Base-by-base conservation (phyloP, 2,888 invertebrate genomes). In the Ectemnius cavifrons region DNA sequence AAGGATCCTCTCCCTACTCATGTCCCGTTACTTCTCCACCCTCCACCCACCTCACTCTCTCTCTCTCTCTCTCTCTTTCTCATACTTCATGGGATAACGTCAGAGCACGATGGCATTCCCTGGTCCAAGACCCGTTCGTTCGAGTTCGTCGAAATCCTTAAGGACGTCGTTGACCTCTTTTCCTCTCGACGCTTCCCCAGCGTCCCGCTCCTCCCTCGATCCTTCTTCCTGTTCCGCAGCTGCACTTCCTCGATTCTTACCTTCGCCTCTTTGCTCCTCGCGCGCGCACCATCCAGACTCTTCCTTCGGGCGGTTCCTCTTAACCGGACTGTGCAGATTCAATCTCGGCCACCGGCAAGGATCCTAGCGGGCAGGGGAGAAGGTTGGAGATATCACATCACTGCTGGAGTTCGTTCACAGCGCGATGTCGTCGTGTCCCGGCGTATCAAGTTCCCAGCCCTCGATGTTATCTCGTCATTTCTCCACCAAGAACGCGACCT, bases 101-200 rank as follows among this genome's bases (percentile, higher is more conserved):
- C 68, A 73, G 74, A 74, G 72, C 73, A 81, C 82, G 82, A 84
- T 78, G 82, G 82, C 77, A 82, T 84, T 76, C 77, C 76, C 75
- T 60, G 73, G 74, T 79, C 81, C 82, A 69, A 81, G 77, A 79
- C 81, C 68, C 79, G 79, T 81, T 80, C 81, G 82, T 80, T 79
- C 85, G 82, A 84, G 82, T 85, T 84, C 84, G 86, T 79, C 86
- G 85, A 88, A 88, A 88, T 86, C 87, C 85, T 87, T 86, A 85
- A 89, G 88, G 85, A 86, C 86, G 84, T 89, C 86, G 87, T 89
- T 89, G 89, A 89, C 89, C 89, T 86, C 85, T 77, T 88, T 87
- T 83, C 80, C 75, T 63, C 75, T 63, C 76, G 74, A 64, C 62
- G 78, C 80, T 81, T 78, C 81, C 67, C 78, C 76, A 75, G 72